Evolutionary conservation across 2,888 invertebrate genomes (phyloP).

Genomic region (Scaptomyza flava): DNA sequence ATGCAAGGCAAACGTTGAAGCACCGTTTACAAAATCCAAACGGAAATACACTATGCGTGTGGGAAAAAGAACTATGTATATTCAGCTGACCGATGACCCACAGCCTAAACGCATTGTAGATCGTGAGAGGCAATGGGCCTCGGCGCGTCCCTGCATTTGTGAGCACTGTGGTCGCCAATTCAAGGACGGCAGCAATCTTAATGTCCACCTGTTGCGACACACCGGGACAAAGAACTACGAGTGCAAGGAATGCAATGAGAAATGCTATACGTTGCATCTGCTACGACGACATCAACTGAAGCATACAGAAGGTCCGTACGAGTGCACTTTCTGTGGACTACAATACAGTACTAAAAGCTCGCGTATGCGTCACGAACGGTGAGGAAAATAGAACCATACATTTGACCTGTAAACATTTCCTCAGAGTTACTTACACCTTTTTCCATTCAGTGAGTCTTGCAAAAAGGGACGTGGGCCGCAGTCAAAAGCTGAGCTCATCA

Average conservation of each 20-base stretch:
- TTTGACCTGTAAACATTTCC: neutral
- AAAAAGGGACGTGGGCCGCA: slow-evolving; percentile 68
- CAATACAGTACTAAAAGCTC: slow-evolving; percentile 73
- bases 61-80: slow-evolving; percentile 66
- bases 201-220: slow-evolving; percentile 63
- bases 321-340: slow-evolving; percentile 67
- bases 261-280: slow-evolving; percentile 65
- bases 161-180: slow-evolving; percentile 69
- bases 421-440: neutral
- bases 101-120: slow-evolving; percentile 71
- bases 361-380: slow-evolving; percentile 67
- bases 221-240: slow-evolving; percentile 71
- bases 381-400: slow-evolving; percentile 3
- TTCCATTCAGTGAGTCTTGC: slow-evolving; percentile 56
- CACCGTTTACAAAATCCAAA: slow-evolving; percentile 6
- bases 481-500: slow-evolving; percentile 70
- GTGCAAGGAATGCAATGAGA: slow-evolving; percentile 60
- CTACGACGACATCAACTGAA: slow-evolving; percentile 65
- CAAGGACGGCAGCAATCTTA: slow-evolving; percentile 63
- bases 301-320: slow-evolving; percentile 68
- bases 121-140: slow-evolving; percentile 57
- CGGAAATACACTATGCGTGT: slow-evolving; percentile 70
- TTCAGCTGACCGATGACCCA: slow-evolving; percentile 61
- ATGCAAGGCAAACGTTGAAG: neutral
- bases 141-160: slow-evolving; percentile 60